These are phyloP conservation scores for Bambusicola thoracicus DNA, from an alignment of 2,113 vertebrate species.

Conservation along the genomic window DNA sequence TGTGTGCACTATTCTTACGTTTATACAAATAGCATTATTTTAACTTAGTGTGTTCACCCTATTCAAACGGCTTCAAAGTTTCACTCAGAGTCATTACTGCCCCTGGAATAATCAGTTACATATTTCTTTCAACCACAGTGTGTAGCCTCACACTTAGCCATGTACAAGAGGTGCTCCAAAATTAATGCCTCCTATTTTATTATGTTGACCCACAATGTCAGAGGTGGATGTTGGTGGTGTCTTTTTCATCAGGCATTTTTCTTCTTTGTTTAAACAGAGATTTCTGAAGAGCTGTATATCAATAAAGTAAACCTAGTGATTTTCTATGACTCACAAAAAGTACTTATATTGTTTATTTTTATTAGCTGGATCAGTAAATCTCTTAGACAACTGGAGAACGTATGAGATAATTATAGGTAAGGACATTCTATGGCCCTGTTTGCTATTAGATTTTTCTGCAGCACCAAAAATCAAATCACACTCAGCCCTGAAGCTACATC, in stretches of 20 bases:
- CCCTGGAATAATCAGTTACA: neutral
- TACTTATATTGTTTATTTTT: conserved; percentile 7
- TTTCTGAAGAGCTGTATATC: neutral
- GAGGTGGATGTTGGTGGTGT: too few species aligned
- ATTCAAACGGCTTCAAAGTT: neutral
- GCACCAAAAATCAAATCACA: neutral
- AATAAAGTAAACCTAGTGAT: neutral
- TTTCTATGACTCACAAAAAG: neutral
- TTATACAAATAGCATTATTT: neutral
- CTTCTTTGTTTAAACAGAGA: neutral
- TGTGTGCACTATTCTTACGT: neutral
- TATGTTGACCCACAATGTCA: too few species aligned
- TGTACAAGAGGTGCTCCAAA: neutral
- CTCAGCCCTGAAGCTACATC: neutral
- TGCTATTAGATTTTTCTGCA: conserved; percentile 7
- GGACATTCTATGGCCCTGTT: neutral
- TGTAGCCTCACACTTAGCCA: neutral
- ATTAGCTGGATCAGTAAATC: neutral
- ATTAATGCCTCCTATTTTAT: too few species aligned
- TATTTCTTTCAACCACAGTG: neutral
- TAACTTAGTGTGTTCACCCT: neutral
- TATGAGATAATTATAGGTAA: neutral
- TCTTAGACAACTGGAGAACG: neutral
- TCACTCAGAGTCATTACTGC: neutral
- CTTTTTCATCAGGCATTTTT: neutral